phyloP scores from a whole-genome alignment of 2,888 invertebrate species.

The Asteroscopus sphinx region DNA sequence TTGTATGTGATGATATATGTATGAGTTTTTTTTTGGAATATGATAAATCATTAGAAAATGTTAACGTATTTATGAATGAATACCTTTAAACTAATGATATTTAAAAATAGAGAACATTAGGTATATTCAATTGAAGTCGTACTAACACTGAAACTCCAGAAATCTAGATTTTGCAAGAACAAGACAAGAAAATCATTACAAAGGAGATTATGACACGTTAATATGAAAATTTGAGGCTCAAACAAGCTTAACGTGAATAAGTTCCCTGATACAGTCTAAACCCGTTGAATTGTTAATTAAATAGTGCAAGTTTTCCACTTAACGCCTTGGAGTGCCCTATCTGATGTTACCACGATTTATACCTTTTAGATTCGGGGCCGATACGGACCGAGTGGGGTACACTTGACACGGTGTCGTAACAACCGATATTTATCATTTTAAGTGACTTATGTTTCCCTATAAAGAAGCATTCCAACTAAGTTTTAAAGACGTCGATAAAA shows the following conservation, averaged over 20 bases:
- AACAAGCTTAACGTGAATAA: constrained; percentile 72
- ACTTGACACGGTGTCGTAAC: constrained; percentile 54
- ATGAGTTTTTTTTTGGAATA: too few relatives aligned
- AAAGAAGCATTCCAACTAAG: too few relatives aligned
- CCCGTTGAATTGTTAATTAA: constrained; percentile 85
- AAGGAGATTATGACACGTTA: constrained; percentile 11
- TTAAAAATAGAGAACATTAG: too few relatives aligned
- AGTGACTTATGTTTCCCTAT: constrained; percentile 26
- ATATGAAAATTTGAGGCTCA: constrained; percentile 55
- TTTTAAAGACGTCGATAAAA: too few relatives aligned
- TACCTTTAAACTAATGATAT: too few relatives aligned
- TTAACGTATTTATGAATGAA: too few relatives aligned
- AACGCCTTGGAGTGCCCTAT: constrained; percentile 76
- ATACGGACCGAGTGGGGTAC: constrained; percentile 54
- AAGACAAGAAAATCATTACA: too few relatives aligned
- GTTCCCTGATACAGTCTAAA: constrained; percentile 53
- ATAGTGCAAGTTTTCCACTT: constrained; percentile 83
- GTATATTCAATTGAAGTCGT: too few relatives aligned
- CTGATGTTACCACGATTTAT: constrained; percentile 77
- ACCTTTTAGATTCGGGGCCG: constrained; percentile 69
- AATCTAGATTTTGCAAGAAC: too few relatives aligned
- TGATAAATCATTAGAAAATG: too few relatives aligned
- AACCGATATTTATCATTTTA: constrained; percentile 49
- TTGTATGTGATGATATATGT: too few relatives aligned
- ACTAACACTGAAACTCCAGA: too few relatives aligned